Evolutionary conservation across 2,797 vertebrate genomes (phyloP).

Genomic region (Molothrus aeneus): DNA sequence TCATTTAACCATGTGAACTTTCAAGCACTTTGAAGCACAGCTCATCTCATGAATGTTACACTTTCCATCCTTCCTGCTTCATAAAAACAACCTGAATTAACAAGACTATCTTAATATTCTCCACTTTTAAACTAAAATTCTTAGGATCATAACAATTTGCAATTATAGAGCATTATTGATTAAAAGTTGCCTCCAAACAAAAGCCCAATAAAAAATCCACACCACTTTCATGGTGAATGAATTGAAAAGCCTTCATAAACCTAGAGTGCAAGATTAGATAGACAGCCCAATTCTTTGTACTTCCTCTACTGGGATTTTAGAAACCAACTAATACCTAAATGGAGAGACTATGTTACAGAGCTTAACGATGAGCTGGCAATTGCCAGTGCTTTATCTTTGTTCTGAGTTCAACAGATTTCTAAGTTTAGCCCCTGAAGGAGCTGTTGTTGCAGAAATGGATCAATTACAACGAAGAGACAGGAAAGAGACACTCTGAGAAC

Average conservation of each 20-base stretch:
- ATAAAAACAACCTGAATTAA: background rate
- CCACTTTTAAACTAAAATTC: background rate
- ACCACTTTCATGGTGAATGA: background rate
- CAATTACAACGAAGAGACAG: background rate
- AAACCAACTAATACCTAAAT: background rate
- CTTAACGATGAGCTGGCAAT: background rate
- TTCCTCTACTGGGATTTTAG: background rate
- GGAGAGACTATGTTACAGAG: background rate
- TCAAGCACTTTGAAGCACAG: background rate
- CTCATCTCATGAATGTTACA: accelerated
- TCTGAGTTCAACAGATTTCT: background rate
- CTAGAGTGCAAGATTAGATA: background rate
- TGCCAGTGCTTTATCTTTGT: background rate
- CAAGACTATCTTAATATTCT: background rate
- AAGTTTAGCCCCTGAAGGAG: background rate
- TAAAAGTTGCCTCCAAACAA: constrained; percentile 27
- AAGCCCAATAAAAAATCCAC: background rate
- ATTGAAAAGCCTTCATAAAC: background rate
- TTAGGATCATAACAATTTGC: background rate
- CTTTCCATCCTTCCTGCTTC: background rate
- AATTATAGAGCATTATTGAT: constrained; percentile 1
- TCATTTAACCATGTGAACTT: background rate
- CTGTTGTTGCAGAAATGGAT: background rate
- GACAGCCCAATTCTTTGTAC: background rate
- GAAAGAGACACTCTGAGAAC: background rate